Evolutionary conservation across 1,140 invertebrate genomes (phyloP).

Genomic region (Drosophila rufa): DNA sequence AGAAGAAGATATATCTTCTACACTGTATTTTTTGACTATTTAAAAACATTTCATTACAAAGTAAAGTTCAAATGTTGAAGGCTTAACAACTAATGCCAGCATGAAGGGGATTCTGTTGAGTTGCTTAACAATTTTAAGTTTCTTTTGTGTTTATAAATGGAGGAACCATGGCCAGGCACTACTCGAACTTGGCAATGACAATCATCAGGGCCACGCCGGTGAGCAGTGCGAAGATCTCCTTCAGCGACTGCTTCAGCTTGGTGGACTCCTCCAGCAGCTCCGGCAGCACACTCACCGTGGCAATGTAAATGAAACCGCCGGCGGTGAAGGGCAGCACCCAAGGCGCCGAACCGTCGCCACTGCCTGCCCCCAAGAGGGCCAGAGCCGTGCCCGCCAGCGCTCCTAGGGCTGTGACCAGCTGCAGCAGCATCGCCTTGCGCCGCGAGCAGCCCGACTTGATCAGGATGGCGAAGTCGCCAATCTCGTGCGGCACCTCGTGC

Average conservation of each 20-base stretch:
- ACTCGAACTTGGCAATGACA: constrained; percentile 86
- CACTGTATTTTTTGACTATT: constrained; percentile 42
- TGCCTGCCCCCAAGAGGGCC: constrained; percentile 88
- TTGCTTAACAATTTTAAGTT: not conserved
- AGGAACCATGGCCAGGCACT: constrained; percentile 11
- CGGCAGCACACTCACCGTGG: constrained; percentile 96
- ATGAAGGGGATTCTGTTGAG: not conserved
- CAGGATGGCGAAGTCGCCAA: constrained; percentile 98
- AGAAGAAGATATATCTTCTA: constrained; percentile 18
- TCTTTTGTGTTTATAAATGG: not conserved
- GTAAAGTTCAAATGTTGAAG: constrained; percentile 33
- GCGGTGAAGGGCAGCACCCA: constrained; percentile 99
- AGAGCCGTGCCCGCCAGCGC: constrained; percentile 95
- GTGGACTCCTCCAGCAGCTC: constrained; percentile 94
- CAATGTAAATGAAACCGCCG: constrained; percentile 98
- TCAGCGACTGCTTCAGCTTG: constrained; percentile 90
- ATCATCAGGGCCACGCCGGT: constrained; percentile 93
- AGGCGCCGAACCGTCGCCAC: constrained; percentile 89
- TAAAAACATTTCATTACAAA: constrained; percentile 28
- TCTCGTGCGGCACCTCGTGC: constrained; percentile 98
- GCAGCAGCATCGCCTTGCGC: constrained; percentile 96
- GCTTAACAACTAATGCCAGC: constrained; percentile 9
- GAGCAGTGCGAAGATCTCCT: constrained; percentile 92
- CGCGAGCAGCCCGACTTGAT: constrained; percentile 95
- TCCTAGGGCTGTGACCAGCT: constrained; percentile 96